Percentiles rank a stretch among this genome's conserved stretches.
phyloP scores from a whole-genome alignment of 1,140 invertebrate species.

The Steinernema khuongi region DNA sequence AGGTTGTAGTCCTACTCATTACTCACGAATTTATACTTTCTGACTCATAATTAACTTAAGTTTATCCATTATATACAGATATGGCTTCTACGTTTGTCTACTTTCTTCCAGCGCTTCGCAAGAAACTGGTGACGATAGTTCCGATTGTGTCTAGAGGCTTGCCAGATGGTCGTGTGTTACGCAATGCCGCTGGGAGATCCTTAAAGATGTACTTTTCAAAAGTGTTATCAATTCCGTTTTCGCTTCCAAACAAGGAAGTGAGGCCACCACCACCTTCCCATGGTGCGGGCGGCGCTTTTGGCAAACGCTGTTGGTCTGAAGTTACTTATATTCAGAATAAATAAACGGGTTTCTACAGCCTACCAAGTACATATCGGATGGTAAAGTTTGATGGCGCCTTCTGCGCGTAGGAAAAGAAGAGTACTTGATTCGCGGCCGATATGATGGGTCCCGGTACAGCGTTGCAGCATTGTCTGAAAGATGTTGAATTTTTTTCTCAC shows the following conservation, averaged over 20 bases:
- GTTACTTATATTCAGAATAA: conserved; percentile 10
- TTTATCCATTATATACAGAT: not conserved
- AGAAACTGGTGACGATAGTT: not conserved
- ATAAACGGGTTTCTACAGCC: not conserved
- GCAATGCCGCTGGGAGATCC: conserved; percentile 23
- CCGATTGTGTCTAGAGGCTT: conserved; percentile 1
- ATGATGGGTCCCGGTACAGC: conserved; percentile 31
- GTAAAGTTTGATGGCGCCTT: conserved; percentile 29
- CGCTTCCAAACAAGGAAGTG: conserved; percentile 27
- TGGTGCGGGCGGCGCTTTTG: conserved; percentile 24
- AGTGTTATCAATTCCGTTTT: conserved; percentile 35
- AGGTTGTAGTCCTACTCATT: too few relatives aligned
- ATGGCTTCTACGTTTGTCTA: not conserved
- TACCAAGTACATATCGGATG: conserved; percentile 35
- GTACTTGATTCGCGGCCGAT: conserved; percentile 22
- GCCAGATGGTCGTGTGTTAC: not conserved
- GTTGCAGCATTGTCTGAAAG: conserved; percentile 36
- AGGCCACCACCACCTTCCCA: conserved; percentile 31
- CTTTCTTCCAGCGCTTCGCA: not conserved
- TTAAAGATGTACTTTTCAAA: conserved; percentile 32
- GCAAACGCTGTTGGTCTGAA: conserved; percentile 19
- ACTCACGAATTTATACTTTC: too few relatives aligned
- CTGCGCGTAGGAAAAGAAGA: conserved; percentile 18
- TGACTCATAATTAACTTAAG: too few relatives aligned
- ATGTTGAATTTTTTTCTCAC: not conserved